Evolutionary conservation across 2,888 invertebrate genomes (phyloP), one percentile per base, ranked within the genome.

Genomic region (Candidula unifasciata): DNA sequence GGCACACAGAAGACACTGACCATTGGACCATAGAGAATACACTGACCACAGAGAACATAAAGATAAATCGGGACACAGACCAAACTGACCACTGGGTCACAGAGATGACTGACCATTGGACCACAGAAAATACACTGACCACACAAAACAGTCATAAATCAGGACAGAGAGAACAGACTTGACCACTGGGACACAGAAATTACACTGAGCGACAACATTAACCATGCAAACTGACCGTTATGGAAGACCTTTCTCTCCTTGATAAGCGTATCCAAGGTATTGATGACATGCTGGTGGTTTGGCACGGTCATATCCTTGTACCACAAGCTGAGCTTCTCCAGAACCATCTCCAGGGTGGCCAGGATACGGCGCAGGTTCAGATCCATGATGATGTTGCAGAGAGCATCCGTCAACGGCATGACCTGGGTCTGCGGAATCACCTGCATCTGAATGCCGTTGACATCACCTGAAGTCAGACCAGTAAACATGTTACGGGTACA

Each of bases 351-450:
- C 89, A 97, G 89, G 5, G 94, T 94, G 80, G 94, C 94, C 0
- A 93, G 85, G 66, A 91, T 88, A 76, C 89, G 88, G 82, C 87
- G 88, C 80, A 90, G 90, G 87, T 97, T 98, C 88, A 99, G 95
- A 93, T 98, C 97, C 94, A 98, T 96, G 89, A 99, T 97, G 90
- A 97, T 97, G 94, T 98, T 97, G 94, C 98, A 99, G 79, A 99
- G 95, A 27, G 98, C 98, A 94, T 99, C 99, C 54, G 98, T 97
- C 89, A 99, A 95, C 24, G 99, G 98, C 35, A 98, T 98, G 95
- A 98, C 99, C 95, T 98, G 98, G 86, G 98, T 97, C 95, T 98
- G 98, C 90, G 97, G 96, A 82, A 98, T 96, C 88, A 97, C 96
- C 90, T 96, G 96, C 91, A 98, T 96, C 93, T 96, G 96, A 94